Evolutionary conservation across 1,140 invertebrate genomes (phyloP), one percentile per base, ranked within the genome.

Genomic region (Microplitis mediator): DNA sequence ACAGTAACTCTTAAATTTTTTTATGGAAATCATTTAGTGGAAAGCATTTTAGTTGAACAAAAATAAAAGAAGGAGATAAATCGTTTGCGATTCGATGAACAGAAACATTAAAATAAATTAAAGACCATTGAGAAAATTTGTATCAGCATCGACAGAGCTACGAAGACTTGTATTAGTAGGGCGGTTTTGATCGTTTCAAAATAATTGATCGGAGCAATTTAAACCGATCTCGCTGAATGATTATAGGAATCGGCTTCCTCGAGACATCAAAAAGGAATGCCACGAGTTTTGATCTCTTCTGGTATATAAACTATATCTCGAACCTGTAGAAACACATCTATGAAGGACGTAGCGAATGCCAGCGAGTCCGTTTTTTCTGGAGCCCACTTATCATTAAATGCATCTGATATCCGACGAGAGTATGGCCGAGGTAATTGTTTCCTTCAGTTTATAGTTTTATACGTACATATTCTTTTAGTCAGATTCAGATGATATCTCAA

Each of bases 371-470:
- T 5, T 14, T 13, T 14, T 54, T 54, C 52, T 54, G 52, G 52
- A 54, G 73, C 74, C 60, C 77, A 82, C 81, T 84, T 82, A 82
- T 84, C 81, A 81, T 84, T 82, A 82, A 64, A 76, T 64, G 75
- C 77, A 82, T 84, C 81, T 81, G 13, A 32, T 56, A 73, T 39
- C 64, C 14, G 3, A 32, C 31, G 52, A 71, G 52, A 66, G 32
- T 16, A 5, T 45, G 75, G 58, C 75, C 76, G 70, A 76, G 77
- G 82, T 84, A 84, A 84, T 84, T 84, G 82, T 84, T 84, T 84
- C 81, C 82, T 83, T 71, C 71, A 80, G 78, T 83, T 79, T 83
- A 81, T 84, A 82, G 81, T 83, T 81, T 84, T 82, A 83, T 83
- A 82, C 80, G 75, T 72, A 65, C 36, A 50, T 75, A 73, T 45